These are phyloP conservation scores for Subanguina moxae DNA, from an alignment of 1,140 invertebrate genomes.

Conservation along the genomic window DNA sequence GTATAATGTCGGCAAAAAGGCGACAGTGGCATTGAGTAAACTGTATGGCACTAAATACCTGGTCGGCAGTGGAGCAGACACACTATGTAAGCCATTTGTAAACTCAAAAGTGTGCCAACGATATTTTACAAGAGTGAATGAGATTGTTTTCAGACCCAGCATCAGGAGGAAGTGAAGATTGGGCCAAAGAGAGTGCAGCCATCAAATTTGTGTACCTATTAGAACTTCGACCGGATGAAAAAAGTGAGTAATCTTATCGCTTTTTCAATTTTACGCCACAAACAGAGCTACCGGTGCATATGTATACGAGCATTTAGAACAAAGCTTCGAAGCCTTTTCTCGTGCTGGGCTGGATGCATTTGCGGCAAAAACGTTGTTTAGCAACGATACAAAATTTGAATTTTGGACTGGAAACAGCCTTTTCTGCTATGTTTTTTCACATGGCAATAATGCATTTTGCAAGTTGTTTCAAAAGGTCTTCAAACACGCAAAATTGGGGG, in stretches of 20 bases:
- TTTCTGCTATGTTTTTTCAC: too few relatives aligned
- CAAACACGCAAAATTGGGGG: too few relatives aligned
- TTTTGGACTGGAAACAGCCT: too few relatives aligned
- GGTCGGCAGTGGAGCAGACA: conserved; percentile 51
- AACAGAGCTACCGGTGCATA: background rate
- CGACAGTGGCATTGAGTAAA: conserved; percentile 46
- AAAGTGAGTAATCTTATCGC: conserved; percentile 38
- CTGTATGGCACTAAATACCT: conserved; percentile 59
- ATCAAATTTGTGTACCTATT: conserved; percentile 57
- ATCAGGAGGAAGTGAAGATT: conserved; percentile 58
- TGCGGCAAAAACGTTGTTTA: too few relatives aligned
- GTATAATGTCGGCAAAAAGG: conserved; percentile 58
- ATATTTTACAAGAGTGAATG: conserved; percentile 1
- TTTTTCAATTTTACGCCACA: background rate
- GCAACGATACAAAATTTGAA: too few relatives aligned
- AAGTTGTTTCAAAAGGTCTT: too few relatives aligned
- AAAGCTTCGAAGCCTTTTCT: too few relatives aligned
- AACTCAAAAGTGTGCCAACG: conserved; percentile 11
- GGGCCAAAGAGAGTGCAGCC: conserved; percentile 53
- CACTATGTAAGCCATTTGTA: conserved; percentile 12
- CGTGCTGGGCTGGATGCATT: too few relatives aligned
- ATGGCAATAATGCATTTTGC: too few relatives aligned
- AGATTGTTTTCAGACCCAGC: conserved; percentile 49
- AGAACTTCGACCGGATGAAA: conserved; percentile 57
- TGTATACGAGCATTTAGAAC: too few relatives aligned